Base-by-base conservation (phyloP, 2,888 invertebrate genomes). In the Coleophora deauratella region DNA sequence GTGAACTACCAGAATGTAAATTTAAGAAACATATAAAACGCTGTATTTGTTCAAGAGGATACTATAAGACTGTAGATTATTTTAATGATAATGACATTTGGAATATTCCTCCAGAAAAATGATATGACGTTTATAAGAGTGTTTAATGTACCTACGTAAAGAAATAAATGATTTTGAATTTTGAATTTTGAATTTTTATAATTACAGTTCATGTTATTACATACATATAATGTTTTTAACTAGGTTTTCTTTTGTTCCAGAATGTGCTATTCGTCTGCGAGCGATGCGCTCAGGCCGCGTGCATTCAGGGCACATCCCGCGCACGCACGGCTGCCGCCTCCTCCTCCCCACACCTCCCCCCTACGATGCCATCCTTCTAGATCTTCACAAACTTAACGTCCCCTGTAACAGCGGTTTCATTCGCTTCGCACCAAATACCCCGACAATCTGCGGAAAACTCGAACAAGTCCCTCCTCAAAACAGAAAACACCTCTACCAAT, bases 351-450 rank as follows among this genome's bases (percentile, higher is more conserved):
- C 70, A 12, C 68, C 74, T 1, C 45, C 75, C 1, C 63, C 73
- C 28, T 67, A 68, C 49, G 81, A 85, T 62, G 91, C 91, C 50
- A 73, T 91, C 43, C 88, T 92, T 38, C 64, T 91, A 13, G 89
- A 91, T 56, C 79, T 93, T 2, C 87, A 87, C 55, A 88, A 90
- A 42, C 84, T 92, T 41, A 92, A 92, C 80, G 90, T 92, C 33
- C 91, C 91, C 34, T 93, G 92, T 70, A 69, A 86, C 41, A 77
- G 71, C 31, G 90, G 89, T 33, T 90, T 86, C 66, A 70, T 91
- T 37, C 87, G 88, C 49, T 89, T 90, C 62, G 72, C 84, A 33
- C 80, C 87, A 35, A 86, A 81, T 45, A 65, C 84, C 13, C 75
- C 81, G 8, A 73, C 72, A 1, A 67, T 91, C 10, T 92, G 92